Base-by-base conservation (phyloP, 2,113 vertebrate species). In the Corythornis vintsioides region DNA sequence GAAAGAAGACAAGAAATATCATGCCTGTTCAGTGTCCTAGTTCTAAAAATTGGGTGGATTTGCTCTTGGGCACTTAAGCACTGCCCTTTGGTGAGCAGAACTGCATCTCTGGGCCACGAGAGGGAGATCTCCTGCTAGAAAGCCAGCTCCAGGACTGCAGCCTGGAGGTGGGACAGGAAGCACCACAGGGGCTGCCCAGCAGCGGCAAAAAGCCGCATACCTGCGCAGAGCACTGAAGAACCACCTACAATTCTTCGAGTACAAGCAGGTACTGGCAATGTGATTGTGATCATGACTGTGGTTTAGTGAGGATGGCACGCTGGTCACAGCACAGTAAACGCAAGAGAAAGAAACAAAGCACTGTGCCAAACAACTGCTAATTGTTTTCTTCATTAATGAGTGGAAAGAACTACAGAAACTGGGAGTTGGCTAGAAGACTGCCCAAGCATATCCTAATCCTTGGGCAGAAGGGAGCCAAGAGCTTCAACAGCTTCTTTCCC, bases 51-150 rank as follows among this genome's bases (percentile, higher is more conserved):
- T 2, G 20, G 3, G 15, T 6, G 20, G 25, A 69, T 55, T 33
- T 56, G 56, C 17, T 15, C 7, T 25, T 0, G 0, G 15, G 13
- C 42, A 12, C 11, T 24, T 3, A n/a, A 67, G 35, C 22, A 3
- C 11, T 3, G 8, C 24, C 0, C n/a, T 33, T 22, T 4, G 3
- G 24, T 11, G 45, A 66, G 26, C 47, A 73, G 88, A 52, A 93
- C 50, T 28, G 29, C 83, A 69, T 3, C 26, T 33, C 22, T 13
- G 45, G 11, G 79, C 93, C 94, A 88, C 88, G 1, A 55, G 95
- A 88, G 82, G 95, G 95, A 59, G 93, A 66, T 64, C 18, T 63
- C 24, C 2, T 1, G 2, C 82, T 3, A 24, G 67, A 14, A 22
- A 93, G 59, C 13, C 45, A 50, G 40, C 59, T 19, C 25, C 12